phyloP scores from a whole-genome alignment of 1,140 invertebrate genomes.

The Procambarus clarkii region DNA sequence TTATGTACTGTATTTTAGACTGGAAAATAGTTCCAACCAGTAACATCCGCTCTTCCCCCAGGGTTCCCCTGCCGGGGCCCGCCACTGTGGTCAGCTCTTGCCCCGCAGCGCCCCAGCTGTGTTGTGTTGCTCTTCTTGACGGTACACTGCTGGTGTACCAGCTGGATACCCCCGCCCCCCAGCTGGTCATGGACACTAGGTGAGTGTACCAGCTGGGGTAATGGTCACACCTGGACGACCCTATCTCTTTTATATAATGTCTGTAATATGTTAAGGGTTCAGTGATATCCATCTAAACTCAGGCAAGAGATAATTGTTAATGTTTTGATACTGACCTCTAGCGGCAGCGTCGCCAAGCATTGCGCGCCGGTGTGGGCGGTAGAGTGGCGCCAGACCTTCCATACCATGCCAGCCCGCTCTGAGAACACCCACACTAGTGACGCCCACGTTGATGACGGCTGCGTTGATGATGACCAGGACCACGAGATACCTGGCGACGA shows the following conservation, averaged over 20 bases:
- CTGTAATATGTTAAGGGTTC: too few species aligned
- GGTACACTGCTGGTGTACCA: slow-evolving; percentile 51
- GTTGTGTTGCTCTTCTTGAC: slow-evolving; percentile 53
- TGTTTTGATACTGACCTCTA: not conserved
- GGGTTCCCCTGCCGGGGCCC: slow-evolving; percentile 31
- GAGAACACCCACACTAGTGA: not conserved
- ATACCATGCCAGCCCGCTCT: not conserved
- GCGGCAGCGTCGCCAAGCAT: slow-evolving; percentile 58
- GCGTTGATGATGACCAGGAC: not conserved
- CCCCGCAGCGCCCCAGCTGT: slow-evolving; percentile 46
- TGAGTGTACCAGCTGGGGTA: not conserved
- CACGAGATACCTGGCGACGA: too few species aligned
- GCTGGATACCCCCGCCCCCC: slow-evolving; percentile 33
- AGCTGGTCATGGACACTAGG: slow-evolving; percentile 47
- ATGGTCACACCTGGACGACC: not conserved
- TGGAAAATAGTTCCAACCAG: not conserved
- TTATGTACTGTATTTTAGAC: too few species aligned
- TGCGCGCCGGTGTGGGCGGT: slow-evolving; percentile 61
- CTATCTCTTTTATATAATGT: too few species aligned
- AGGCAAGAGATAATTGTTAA: too few species aligned
- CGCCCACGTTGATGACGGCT: not conserved
- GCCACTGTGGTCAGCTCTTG: slow-evolving; percentile 51
- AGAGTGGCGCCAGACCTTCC: slow-evolving; percentile 50
- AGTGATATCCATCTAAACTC: too few species aligned
- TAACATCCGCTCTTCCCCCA: not conserved